Base-by-base conservation (phyloP, 2,797 vertebrate species). In the Urophycis tenuis region DNA sequence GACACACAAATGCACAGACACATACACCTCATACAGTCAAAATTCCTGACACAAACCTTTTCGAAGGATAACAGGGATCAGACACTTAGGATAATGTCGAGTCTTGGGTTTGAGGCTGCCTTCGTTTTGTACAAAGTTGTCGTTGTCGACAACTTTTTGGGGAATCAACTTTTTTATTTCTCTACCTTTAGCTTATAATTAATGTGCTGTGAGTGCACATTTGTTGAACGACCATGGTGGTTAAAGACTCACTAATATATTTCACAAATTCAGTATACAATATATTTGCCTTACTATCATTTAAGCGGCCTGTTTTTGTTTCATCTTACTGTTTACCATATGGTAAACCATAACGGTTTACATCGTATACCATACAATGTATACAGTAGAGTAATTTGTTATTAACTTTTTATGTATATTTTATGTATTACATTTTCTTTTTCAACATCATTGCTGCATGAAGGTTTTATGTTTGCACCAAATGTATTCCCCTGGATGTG, bases 1-100 rank as follows among this genome's bases (percentile, higher is more conserved):
- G 22, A 75, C 70, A 7, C 7, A 7, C 33, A 34, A 3, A 34
- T 7, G 7, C 33, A 11, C 11, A 39, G 9, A 45, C 45, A 60
- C 74, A 60, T 9, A 33, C 31, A 22, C 22, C 32, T 34, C 31
- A 64, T 35, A 5, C 74, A 76, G 77, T 84, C 76, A 29, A 31
- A 45, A 74, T 80, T 14, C 85, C 87, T 78, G 76, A 76, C 33
- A 4, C 81, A 80, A 89, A 86, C 86, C 80, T 74, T 79, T 64
- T 79, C 75, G 73, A 71, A 60, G 19, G 67, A 83, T 76, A 45
- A 83, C 71, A 73, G 49, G 80, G 83, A 85, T 88, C 81, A 88
- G 84, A 87, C 89, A 86, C 88, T 91, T 87, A 83, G 74, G 86
- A 90, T 89, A 71, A 85, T 22, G 33, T 33, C 2, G 71, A 2